Conservation (phyloP, 2,113 vertebrate genomes). For the Taurulus bubalis region DNA sequence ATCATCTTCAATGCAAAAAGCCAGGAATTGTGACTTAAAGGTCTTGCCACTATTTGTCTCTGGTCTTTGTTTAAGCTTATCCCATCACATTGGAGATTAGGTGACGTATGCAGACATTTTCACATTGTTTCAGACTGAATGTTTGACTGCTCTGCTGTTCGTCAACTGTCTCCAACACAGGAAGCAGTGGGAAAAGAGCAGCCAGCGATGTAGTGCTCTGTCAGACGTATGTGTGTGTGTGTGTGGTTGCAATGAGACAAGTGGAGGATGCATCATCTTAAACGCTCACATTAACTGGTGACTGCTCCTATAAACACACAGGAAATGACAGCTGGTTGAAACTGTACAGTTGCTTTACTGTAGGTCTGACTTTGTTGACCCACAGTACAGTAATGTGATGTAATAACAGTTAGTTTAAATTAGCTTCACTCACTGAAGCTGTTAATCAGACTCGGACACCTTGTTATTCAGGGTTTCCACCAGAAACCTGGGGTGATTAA, state of each 20-base stretch:
- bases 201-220: not conserved
- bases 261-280: constrained; percentile 24
- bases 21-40: not conserved
- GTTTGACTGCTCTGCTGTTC: constrained; percentile 29
- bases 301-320: constrained; percentile 42
- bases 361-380: not conserved
- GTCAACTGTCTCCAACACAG: constrained; percentile 33
- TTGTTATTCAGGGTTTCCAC: not conserved
- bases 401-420: not conserved
- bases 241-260: not conserved
- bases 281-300: constrained; percentile 14
- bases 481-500: too few relatives aligned
- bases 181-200: constrained; percentile 17
- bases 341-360: constrained; percentile 2
- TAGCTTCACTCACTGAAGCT: not conserved
- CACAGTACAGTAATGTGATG: not conserved
- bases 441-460: not conserved
- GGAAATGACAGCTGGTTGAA: constrained; percentile 15
- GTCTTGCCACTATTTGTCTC: not conserved
- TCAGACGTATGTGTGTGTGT: not conserved
- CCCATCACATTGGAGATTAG: not conserved
- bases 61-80: not conserved
- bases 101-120: constrained; percentile 8
- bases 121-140: constrained; percentile 18
- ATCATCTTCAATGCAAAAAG: not conserved